Base-by-base conservation (phyloP, 2,888 invertebrate genomes). In the Parelbella ahira region DNA sequence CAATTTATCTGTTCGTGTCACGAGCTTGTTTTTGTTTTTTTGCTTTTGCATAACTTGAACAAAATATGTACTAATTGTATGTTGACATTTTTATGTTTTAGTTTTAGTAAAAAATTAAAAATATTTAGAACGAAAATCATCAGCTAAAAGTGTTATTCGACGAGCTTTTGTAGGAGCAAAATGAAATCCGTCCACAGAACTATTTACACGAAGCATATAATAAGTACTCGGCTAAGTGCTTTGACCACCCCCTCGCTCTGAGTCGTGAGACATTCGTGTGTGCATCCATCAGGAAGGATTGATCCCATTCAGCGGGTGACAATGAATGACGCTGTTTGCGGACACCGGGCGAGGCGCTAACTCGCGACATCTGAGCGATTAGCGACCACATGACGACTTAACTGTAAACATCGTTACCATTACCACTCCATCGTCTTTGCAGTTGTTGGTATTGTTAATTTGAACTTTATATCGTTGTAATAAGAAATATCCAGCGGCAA, bases 281-380 rank as follows among this genome's bases (percentile, higher is more conserved):
- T 49, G 7, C 48, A 51, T 44, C 46, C 47, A 51, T 50, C 50
- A 52, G 74, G 73, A 67, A 65, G 67, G 63, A 63, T 59, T 54
- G 56, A 51, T 54, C 62, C 63, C 63, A 73, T 80, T 75, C 76
- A 80, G 56, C 56, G 73, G 73, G 71, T 75, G 82, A 82, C 82
- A 79, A 81, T 82, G 79, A 79, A 81, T 79, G 73, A 67, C 61
- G 51, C 37, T 84, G 79, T 87, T 82, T 82, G 73, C 65, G 81
- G 76, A 86, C 84, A 82, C 84, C 84, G 74, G 80, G 84, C 73
- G 72, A 87, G 86, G 83, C 80, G 87, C 82, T 87, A 87, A 87
- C 82, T 64, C 68, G 83, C 76, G 81, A 86, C 80, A 68, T 75
- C 56, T 57, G 44, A 54, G 32, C 64, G 78, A 76, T 83, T 84